phyloP scores from a whole-genome alignment of 2,797 vertebrate genomes.

The Acanthurus lineatus region DNA sequence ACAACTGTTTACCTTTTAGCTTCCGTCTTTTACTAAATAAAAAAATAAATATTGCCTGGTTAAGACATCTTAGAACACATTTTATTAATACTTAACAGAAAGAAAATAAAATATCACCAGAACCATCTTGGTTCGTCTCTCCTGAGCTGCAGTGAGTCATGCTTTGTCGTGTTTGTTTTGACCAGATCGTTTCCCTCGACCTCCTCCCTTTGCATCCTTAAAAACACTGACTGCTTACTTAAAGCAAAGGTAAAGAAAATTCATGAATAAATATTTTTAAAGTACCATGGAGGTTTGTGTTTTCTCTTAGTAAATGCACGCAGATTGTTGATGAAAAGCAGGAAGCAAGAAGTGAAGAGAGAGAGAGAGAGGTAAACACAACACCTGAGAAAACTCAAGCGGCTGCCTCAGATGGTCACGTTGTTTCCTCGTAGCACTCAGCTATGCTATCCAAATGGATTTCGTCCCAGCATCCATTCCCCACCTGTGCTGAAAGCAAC shows the following conservation, averaged over 20 bases:
- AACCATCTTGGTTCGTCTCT: too few species aligned
- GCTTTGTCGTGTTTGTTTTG: neutral
- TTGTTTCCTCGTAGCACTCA: constrained; percentile 8
- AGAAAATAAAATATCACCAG: too few species aligned
- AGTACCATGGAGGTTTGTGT: neutral
- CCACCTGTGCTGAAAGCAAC: constrained; percentile 25
- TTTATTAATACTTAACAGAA: too few species aligned
- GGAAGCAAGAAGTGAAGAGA: neutral
- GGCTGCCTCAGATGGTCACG: neutral
- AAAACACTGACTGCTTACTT: neutral
- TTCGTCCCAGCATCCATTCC: constrained; percentile 16
- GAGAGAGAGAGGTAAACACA: neutral
- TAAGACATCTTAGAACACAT: too few species aligned
- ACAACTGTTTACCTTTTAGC: too few species aligned
- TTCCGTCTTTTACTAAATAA: too few species aligned
- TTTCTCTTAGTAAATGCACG: too few species aligned
- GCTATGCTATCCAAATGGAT: constrained; percentile 29
- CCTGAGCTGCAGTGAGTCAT: too few species aligned
- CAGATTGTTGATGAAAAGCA: neutral
- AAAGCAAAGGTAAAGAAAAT: neutral
- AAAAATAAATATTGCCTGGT: too few species aligned
- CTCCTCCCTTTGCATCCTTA: neutral
- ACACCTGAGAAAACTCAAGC: constrained; percentile 1
- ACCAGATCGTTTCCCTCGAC: neutral
- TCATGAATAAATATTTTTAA: neutral